phyloP scores from a whole-genome alignment of 2,113 vertebrate genomes.

The Myodes glareolus region DNA sequence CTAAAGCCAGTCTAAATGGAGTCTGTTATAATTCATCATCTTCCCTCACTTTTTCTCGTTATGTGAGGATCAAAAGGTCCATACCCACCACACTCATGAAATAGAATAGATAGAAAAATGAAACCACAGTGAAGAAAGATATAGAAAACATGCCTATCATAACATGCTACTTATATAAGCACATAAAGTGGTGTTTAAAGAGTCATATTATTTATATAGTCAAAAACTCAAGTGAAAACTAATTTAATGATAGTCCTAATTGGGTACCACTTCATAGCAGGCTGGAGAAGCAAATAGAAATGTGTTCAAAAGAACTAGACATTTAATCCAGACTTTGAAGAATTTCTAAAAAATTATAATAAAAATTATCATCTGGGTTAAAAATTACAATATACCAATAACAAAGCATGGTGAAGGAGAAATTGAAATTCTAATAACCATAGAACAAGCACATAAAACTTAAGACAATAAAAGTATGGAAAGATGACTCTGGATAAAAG shows the following conservation, averaged over 20 bases:
- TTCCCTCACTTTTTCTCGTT: not conserved
- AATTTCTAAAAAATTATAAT: slow-evolving; percentile 22
- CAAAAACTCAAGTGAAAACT: slow-evolving; percentile 35
- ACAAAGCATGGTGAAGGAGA: not conserved
- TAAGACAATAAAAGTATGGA: slow-evolving; percentile 20
- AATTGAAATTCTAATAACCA: slow-evolving; percentile 4
- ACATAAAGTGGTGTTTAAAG: not conserved
- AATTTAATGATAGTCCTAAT: slow-evolving; percentile 4
- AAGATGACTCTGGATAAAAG: not conserved
- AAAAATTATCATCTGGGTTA: not conserved
- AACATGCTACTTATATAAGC: not conserved
- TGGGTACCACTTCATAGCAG: not conserved
- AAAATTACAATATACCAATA: slow-evolving; percentile 36
- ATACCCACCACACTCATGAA: not conserved
- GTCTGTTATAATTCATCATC: not conserved
- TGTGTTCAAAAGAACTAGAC: not conserved
- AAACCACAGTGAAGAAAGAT: not conserved
- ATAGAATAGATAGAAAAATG: not conserved
- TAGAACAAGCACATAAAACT: slow-evolving; percentile 22
- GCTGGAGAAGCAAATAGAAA: slow-evolving; percentile 53
- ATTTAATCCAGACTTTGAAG: slow-evolving; percentile 47
- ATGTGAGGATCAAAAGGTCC: not conserved
- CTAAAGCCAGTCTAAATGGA: not conserved
- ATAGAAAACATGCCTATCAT: slow-evolving; percentile 14
- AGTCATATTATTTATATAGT: not conserved